Percentiles rank a stretch among this genome's conserved stretches.
Evolutionary conservation across 2,888 invertebrate genomes (phyloP).

Genomic region (Sthenelais limicola): DNA sequence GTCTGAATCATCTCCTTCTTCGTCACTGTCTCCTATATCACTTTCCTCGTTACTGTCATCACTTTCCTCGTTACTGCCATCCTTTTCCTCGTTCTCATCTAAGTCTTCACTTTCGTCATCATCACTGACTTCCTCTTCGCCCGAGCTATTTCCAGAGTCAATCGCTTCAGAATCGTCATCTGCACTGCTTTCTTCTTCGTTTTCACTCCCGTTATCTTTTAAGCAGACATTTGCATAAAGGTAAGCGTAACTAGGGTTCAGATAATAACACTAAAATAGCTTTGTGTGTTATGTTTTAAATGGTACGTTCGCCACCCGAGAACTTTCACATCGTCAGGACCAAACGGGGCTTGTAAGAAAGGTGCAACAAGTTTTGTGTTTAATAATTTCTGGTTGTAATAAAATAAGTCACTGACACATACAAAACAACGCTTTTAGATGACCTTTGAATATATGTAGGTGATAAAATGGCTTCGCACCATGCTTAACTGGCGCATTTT

Average conservation of each 20-base stretch:
- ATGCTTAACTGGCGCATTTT: too few relatives aligned
- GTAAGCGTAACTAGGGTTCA: too few relatives aligned
- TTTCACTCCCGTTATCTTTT: not conserved
- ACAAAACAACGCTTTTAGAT: not conserved
- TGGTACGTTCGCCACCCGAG: too few relatives aligned
- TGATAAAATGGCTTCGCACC: too few relatives aligned
- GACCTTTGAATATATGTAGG: not conserved
- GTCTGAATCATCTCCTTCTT: slow-evolving; percentile 15
- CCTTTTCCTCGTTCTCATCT: not conserved
- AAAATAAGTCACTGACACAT: not conserved
- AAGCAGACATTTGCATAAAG: too few relatives aligned
- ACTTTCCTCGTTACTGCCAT: slow-evolving; percentile 1
- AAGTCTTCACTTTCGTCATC: slow-evolving; percentile 5
- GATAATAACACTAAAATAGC: too few relatives aligned
- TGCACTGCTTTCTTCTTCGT: not conserved
- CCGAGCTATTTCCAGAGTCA: not conserved
- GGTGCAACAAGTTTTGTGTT: too few relatives aligned
- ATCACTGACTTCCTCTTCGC: slow-evolving; percentile 10
- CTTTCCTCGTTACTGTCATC: slow-evolving; percentile 13
- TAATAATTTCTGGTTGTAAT: too few relatives aligned
- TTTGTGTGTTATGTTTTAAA: too few relatives aligned
- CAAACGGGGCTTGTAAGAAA: too few relatives aligned
- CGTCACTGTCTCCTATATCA: slow-evolving; percentile 34
- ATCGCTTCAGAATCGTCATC: not conserved
- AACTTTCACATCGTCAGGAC: too few relatives aligned